Percentiles rank a stretch among this genome's conserved stretches.
Conservation (phyloP, 2,888 invertebrate genomes). For the Drosophila meridionalis region DNA sequence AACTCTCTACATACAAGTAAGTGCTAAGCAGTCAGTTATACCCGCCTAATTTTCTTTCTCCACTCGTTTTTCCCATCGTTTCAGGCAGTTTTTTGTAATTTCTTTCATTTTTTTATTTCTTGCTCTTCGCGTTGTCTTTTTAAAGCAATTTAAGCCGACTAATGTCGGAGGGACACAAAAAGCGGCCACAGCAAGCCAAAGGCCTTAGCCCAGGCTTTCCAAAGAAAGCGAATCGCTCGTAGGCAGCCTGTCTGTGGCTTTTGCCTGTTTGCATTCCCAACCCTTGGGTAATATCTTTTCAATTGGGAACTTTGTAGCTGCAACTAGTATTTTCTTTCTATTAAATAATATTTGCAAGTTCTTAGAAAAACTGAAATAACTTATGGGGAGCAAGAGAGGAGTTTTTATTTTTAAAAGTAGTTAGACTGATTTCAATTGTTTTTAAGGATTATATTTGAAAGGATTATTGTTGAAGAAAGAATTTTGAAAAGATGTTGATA, state of each 20-base stretch:
- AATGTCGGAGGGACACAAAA: conserved; percentile 31
- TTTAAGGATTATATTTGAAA: too few species aligned
- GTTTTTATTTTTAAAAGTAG: background rate
- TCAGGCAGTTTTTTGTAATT: conserved; percentile 29
- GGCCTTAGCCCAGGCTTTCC: background rate
- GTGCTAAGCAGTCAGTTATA: background rate
- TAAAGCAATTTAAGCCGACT: conserved; percentile 68
- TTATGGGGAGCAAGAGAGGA: too few species aligned
- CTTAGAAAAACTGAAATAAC: too few species aligned
- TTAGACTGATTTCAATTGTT: too few species aligned
- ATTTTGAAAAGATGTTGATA: too few species aligned
- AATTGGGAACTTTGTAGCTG: conserved; percentile 2
- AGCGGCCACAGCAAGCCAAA: conserved; percentile 7
- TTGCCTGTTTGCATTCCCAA: background rate
- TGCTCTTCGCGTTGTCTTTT: conserved; percentile 38
- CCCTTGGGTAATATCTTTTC: conserved; percentile 1
- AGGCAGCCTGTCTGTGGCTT: conserved; percentile 13
- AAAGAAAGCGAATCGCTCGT: background rate
- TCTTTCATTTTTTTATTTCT: conserved; percentile 15
- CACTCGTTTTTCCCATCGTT: conserved; percentile 4
- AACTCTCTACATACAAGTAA: background rate
- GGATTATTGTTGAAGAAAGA: too few species aligned
- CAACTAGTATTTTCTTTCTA: background rate
- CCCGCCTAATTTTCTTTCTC: background rate
- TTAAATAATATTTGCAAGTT: background rate